A percentile compares a stretch with the other conserved stretches of the same genome.
These are phyloP conservation scores for Hipparchia sbordonii DNA, from an alignment of 2,888 invertebrate species.

Conservation along the genomic window DNA sequence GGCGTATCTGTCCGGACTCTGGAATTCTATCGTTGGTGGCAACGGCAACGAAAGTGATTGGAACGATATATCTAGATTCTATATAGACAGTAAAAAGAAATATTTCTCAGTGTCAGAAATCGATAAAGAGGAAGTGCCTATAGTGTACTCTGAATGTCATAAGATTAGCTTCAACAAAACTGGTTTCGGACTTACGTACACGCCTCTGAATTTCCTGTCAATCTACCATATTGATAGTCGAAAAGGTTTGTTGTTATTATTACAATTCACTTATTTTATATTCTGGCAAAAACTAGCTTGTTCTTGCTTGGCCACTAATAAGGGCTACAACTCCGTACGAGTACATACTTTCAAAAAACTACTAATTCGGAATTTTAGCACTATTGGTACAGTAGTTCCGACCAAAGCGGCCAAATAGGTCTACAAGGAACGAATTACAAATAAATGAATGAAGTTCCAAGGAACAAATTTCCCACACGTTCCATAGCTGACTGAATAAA, in stretches of 20 bases:
- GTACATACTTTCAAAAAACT: too few relatives aligned
- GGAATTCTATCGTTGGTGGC: slow-evolving; percentile 75
- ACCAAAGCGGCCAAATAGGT: too few relatives aligned
- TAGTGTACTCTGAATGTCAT: slow-evolving; percentile 83
- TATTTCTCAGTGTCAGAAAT: slow-evolving; percentile 86
- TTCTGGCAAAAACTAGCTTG: too few relatives aligned
- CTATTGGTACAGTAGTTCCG: too few relatives aligned
- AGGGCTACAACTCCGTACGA: too few relatives aligned
- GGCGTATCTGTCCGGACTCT: slow-evolving; percentile 78
- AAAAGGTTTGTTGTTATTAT: slow-evolving; percentile 81
- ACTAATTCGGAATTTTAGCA: too few relatives aligned
- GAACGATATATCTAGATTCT: slow-evolving; percentile 77
- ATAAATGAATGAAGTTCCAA: too few relatives aligned
- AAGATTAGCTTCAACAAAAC: slow-evolving; percentile 72
- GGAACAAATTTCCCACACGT: too few relatives aligned
- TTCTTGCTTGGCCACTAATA: too few relatives aligned
- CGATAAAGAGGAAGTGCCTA: slow-evolving; percentile 84
- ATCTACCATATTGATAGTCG: slow-evolving; percentile 85
- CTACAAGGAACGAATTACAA: too few relatives aligned
- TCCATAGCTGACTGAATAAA: too few relatives aligned
- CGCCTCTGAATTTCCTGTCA: slow-evolving; percentile 84
- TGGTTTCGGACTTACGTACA: slow-evolving; percentile 80
- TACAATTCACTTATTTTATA: too few relatives aligned
- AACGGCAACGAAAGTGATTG: slow-evolving; percentile 68
- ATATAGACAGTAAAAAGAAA: slow-evolving; percentile 83